These are phyloP conservation scores for Caenorhabditis sp. DNA, from an alignment of 2,888 invertebrate species.

Conservation along the genomic window DNA sequence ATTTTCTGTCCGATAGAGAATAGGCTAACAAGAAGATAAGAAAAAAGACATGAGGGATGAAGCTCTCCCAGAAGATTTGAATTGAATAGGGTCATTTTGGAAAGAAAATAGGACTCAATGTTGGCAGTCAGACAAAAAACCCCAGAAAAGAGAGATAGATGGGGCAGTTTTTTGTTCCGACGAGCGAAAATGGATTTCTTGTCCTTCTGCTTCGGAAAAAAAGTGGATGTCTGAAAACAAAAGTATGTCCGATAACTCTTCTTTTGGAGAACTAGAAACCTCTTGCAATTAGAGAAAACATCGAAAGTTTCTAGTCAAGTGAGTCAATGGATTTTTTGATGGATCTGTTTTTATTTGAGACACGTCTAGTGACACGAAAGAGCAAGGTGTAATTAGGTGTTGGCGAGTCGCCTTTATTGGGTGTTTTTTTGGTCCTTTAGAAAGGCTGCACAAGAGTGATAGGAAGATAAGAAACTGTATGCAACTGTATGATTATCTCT, in stretches of 20 bases:
- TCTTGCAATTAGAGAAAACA: neutral
- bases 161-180: conserved; percentile 29
- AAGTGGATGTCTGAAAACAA: neutral
- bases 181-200: conserved; percentile 15
- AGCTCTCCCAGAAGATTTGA: conserved; percentile 43
- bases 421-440: neutral
- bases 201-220: conserved; percentile 1
- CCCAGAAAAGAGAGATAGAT: conserved; percentile 17
- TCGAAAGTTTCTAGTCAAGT: neutral
- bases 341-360: conserved; percentile 1
- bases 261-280: neutral
- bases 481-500: too few species aligned
- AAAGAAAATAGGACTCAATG: conserved; percentile 11
- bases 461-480: too few species aligned
- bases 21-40: conserved; percentile 8
- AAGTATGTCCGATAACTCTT: neutral
- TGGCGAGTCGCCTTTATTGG: neutral
- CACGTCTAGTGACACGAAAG: conserved; percentile 30
- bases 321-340: conserved; percentile 14
- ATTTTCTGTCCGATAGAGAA: conserved; percentile 1
- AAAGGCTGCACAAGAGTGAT: too few species aligned
- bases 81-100: conserved; percentile 55
- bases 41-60: conserved; percentile 23
- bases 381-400: conserved; percentile 26
- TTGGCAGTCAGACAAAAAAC: conserved; percentile 18